Conservation (phyloP, 2,888 invertebrate genomes). For the Erebia ligea region DNA sequence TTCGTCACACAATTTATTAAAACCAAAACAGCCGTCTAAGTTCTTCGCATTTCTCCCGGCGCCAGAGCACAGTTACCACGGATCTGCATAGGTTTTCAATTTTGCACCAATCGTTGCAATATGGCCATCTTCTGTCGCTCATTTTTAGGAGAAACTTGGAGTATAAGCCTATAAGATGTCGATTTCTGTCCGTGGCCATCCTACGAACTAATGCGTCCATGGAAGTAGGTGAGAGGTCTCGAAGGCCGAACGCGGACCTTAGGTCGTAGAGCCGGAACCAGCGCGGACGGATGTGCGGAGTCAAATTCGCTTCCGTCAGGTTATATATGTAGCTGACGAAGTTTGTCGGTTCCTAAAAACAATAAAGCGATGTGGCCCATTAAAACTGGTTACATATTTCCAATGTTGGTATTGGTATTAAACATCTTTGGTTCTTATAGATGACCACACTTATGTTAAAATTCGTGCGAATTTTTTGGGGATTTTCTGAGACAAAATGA, state of each 20-base stretch:
- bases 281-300: conserved; percentile 80
- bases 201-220: conserved; percentile 83
- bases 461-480: too few relatives aligned
- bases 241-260: conserved; percentile 84
- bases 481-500: too few relatives aligned
- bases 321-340: conserved; percentile 89
- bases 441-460: too few relatives aligned
- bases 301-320: conserved; percentile 87
- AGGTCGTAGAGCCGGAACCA: conserved; percentile 92
- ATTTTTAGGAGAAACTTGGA: conserved; percentile 80
- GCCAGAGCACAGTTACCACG: conserved; percentile 79
- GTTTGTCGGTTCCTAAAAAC: conserved; percentile 84
- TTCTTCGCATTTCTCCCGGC: conserved; percentile 66
- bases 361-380: conserved; percentile 7
- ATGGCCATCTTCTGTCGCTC: conserved; percentile 72
- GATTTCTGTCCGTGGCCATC: conserved; percentile 81
- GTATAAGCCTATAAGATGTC: conserved; percentile 76
- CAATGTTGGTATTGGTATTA: too few relatives aligned
- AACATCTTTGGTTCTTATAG: too few relatives aligned
- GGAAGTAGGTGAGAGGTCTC: conserved; percentile 85
- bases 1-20: not conserved
- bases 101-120: conserved; percentile 77
- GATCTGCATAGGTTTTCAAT: conserved; percentile 80
- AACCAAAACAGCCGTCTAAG: conserved; percentile 49
- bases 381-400: not conserved